phyloP scores from a whole-genome alignment of 1,140 invertebrate species.

The Drosophila gunungcola region DNA sequence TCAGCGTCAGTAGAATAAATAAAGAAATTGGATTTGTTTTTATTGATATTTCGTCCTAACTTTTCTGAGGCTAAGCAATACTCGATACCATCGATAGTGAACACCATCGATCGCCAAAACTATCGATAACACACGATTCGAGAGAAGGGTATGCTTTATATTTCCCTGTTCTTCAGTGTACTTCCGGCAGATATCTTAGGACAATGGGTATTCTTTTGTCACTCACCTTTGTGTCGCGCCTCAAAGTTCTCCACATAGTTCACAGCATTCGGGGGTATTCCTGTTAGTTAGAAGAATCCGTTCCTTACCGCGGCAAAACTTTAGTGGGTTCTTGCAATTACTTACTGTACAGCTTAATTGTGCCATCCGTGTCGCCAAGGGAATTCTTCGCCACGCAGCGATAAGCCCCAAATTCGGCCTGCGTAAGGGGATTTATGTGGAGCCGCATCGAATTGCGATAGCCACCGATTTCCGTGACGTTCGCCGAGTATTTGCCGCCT shows the following conservation, averaged over 20 bases:
- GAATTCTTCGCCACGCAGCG: slow-evolving; percentile 96
- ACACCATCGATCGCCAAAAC: too few species aligned
- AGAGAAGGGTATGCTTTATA: neutral
- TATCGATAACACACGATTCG: neutral
- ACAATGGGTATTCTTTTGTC: too few species aligned
- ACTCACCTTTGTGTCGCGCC: slow-evolving; percentile 78
- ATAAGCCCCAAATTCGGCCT: slow-evolving; percentile 91
- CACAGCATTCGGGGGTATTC: slow-evolving; percentile 82
- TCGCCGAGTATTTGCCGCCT: slow-evolving; percentile 91
- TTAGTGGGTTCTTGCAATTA: slow-evolving; percentile 10
- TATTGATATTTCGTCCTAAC: too few species aligned
- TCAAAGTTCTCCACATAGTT: slow-evolving; percentile 82
- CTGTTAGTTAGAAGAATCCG: slow-evolving; percentile 32
- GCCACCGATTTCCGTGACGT: slow-evolving; percentile 87
- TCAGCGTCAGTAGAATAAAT: too few species aligned
- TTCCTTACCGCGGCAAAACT: neutral
- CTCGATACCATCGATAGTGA: too few species aligned
- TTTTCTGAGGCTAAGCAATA: too few species aligned
- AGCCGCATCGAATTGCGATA: slow-evolving; percentile 93
- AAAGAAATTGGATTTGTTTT: too few species aligned
- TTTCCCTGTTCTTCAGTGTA: too few species aligned
- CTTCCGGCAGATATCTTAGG: too few species aligned
- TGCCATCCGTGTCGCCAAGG: slow-evolving; percentile 94
- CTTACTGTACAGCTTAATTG: slow-evolving; percentile 94
- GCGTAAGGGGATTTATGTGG: slow-evolving; percentile 89